These are phyloP conservation scores for Euzophera pinguis DNA, from an alignment of 2,888 invertebrate species.

Conservation along the genomic window DNA sequence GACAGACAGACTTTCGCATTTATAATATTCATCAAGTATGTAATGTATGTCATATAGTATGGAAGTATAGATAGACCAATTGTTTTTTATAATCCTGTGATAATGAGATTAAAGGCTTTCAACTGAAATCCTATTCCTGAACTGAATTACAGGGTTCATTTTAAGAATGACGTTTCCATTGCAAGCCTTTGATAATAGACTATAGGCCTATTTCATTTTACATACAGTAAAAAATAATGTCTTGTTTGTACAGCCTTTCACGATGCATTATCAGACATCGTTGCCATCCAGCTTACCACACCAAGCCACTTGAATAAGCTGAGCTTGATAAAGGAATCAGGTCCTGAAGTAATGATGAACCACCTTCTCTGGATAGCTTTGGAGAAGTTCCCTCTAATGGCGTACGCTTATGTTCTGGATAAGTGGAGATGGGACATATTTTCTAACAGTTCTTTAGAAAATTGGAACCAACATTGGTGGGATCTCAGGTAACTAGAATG, in stretches of 20 bases:
- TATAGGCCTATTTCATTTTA: too few relatives aligned
- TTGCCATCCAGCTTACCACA: constrained; percentile 79
- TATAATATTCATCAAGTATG: too few relatives aligned
- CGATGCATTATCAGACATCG: constrained; percentile 82
- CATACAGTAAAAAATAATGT: too few relatives aligned
- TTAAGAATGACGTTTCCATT: too few relatives aligned
- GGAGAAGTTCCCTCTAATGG: constrained; percentile 68
- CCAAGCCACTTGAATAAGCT: constrained; percentile 70
- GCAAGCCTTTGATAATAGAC: too few relatives aligned
- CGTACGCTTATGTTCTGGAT: constrained; percentile 64
- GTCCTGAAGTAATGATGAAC: constrained; percentile 56
- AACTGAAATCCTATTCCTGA: too few relatives aligned
- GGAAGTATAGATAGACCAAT: too few relatives aligned
- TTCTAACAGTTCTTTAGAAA: constrained; percentile 48
- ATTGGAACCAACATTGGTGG: constrained; percentile 74
- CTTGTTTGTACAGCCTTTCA: constrained; percentile 76
- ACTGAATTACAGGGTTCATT: too few relatives aligned
- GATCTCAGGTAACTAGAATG: constrained; percentile 46
- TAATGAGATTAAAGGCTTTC: too few relatives aligned
- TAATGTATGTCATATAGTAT: too few relatives aligned
- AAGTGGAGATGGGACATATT: constrained; percentile 73
- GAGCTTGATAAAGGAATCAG: constrained; percentile 54
- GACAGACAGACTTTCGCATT: too few relatives aligned
- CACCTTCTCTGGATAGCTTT: constrained; percentile 66
- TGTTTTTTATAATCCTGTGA: too few relatives aligned